These are phyloP conservation scores for Cepaea nemoralis DNA, from an alignment of 1,140 invertebrate genomes.

Conservation along the genomic window DNA sequence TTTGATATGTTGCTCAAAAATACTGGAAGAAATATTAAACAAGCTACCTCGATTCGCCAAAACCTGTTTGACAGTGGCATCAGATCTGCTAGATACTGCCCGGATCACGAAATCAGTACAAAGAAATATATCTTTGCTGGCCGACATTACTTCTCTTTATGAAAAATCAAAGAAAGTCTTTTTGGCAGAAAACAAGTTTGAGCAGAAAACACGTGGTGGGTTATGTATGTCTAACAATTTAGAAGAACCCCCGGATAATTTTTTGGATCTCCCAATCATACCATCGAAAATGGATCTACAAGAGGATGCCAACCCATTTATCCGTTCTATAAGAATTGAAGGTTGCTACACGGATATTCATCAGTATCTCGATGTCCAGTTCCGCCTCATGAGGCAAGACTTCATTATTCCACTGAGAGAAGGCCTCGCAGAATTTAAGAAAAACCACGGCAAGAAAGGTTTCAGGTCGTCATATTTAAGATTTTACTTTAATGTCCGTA, in stretches of 20 bases:
- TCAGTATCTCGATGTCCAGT: conserved; percentile 85
- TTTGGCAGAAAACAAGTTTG: background rate
- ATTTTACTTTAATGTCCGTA: conserved; percentile 52
- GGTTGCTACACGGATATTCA: conserved; percentile 75
- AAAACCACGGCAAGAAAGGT: background rate
- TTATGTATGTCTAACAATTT: background rate
- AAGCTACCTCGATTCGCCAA: too few relatives aligned
- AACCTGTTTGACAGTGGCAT: background rate
- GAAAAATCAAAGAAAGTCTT: background rate
- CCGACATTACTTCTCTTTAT: background rate
- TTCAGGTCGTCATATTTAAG: background rate
- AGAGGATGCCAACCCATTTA: too few relatives aligned
- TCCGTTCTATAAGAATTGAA: conserved; percentile 75
- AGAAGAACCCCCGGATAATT: conserved; percentile 68
- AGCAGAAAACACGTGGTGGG: background rate
- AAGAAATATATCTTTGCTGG: background rate
- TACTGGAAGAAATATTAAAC: too few relatives aligned
- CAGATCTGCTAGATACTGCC: background rate
- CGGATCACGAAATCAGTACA: background rate
- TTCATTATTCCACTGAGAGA: conserved; percentile 70
- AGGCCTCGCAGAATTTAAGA: conserved; percentile 63
- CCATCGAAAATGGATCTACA: too few relatives aligned
- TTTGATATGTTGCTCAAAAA: too few relatives aligned
- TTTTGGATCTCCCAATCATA: conserved; percentile 61
- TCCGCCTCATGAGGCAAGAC: conserved; percentile 83